Percentiles rank a stretch among this genome's conserved stretches.
phyloP scores from a whole-genome alignment of 2,113 vertebrate genomes.

The Platycercus adscitus region DNA sequence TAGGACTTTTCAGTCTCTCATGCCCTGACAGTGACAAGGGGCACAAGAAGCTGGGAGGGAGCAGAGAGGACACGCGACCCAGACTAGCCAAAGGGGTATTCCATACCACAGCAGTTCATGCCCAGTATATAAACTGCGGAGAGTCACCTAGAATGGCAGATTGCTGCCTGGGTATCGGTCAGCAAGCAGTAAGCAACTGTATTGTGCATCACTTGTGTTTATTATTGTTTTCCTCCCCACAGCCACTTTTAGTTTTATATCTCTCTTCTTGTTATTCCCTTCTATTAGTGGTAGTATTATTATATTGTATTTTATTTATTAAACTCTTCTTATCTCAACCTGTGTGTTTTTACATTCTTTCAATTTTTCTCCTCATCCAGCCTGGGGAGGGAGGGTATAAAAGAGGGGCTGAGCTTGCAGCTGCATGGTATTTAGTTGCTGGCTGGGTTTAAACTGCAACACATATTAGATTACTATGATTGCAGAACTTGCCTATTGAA shows the following conservation, averaged over 20 bases:
- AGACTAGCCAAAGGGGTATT: neutral
- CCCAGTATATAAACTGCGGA: neutral
- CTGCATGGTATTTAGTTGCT: neutral
- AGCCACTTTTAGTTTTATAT: neutral
- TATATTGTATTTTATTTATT: neutral
- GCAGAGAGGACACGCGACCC: neutral
- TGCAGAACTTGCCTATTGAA: neutral
- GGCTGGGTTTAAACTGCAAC: neutral
- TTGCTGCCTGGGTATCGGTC: neutral
- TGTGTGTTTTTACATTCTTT: neutral
- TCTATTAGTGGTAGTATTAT: neutral
- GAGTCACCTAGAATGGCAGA: neutral
- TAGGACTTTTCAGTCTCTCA: neutral
- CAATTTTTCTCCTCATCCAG: neutral
- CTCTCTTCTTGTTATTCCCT: neutral
- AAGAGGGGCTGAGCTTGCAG: neutral
- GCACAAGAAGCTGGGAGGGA: neutral
- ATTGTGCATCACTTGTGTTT: neutral
- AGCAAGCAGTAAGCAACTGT: neutral
- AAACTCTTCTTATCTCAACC: neutral
- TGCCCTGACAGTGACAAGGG: neutral
- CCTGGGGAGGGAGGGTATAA: neutral
- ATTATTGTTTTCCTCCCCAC: neutral
- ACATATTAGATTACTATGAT: neutral
- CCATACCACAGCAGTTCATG: neutral